Conservation (phyloP, 2,797 vertebrate species). For the Falco columbarius region DNA sequence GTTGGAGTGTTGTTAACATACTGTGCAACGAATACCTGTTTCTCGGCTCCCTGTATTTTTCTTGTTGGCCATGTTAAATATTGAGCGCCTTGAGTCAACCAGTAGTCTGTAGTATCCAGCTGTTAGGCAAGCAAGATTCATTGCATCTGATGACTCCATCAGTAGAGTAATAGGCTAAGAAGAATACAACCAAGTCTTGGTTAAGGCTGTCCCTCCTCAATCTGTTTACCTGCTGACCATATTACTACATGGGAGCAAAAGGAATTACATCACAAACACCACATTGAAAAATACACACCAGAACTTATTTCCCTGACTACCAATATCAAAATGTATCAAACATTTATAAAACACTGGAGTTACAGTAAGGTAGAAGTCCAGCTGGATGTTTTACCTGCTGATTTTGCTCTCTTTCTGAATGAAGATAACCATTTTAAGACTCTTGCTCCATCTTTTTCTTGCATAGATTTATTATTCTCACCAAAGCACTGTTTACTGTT, state of each 20-base stretch:
- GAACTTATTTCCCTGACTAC: not conserved
- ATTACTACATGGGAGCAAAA: not conserved
- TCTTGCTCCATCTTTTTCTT: not conserved
- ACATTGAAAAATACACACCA: not conserved
- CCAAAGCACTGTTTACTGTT: not conserved
- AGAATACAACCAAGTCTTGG: slow-evolving; percentile 61
- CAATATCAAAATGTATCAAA: not conserved
- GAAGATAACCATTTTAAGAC: not conserved
- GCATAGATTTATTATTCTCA: not conserved
- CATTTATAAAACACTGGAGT: not conserved
- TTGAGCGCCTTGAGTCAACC: slow-evolving; percentile 96
- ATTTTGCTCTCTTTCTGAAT: not conserved
- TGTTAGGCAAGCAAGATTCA: slow-evolving; percentile 98
- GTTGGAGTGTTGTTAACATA: not conserved
- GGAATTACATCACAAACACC: not conserved
- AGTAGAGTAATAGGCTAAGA: slow-evolving; percentile 94
- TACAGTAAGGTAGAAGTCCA: not conserved
- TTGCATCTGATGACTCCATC: slow-evolving; percentile 97
- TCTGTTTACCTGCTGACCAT: not conserved
- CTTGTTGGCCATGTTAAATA: slow-evolving; percentile 97
- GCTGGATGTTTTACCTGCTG: not conserved
- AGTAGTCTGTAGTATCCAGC: slow-evolving; percentile 96
- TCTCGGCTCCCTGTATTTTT: slow-evolving; percentile 82
- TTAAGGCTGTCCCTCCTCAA: slow-evolving; percentile 32
- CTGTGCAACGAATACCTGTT: slow-evolving; percentile 74